Evolutionary conservation across 1,140 invertebrate species (phyloP), one percentile per base, ranked within the genome.

Genomic region (Asobara japonica): DNA sequence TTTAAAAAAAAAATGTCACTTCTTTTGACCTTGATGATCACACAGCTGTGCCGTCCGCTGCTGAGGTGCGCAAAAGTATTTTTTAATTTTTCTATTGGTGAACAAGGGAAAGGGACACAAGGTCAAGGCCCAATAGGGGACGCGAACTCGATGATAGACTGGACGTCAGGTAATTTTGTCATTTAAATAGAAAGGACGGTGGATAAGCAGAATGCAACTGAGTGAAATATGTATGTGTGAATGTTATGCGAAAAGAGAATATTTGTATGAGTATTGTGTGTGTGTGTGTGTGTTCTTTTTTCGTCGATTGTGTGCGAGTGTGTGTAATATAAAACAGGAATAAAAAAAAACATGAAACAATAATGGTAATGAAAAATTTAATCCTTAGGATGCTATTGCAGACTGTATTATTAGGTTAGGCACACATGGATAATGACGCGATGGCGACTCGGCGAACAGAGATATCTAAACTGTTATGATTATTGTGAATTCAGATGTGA

Each of bases 331-430:
- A 84, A 79, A n/a, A n/a, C n/a, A n/a, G n/a, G n/a, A n/a, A n/a
- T n/a, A n/a, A n/a, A n/a, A n/a, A 82, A 78, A 69, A 76, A 75
- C 30, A 31, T 56, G 29, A 31, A 33, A 51, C 48, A 48, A 67
- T 65, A 38, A 20, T 65, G 7, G 18, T 65, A 48, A 48, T 48
- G 38, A 36, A 69, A 78, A 83, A 83, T 48, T 84, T 84, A 82
- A 83, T 82, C 78, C 72, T 81, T 83, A 84, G 82, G 78, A 84
- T 65, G 82, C 82, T 85, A 83, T 80, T 72, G 84, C 84, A 85
- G 83, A 86, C 83, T 86, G 84, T 86, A 86, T 86, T 86, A 86
- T 79, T 86, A 86, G 84, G 78, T 80, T 86, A 84, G 81, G 75
- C 33, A 66, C 18, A 66, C 20, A 66, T 20, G 33, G 22, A 66